Base-by-base conservation (phyloP, 2,797 vertebrate genomes). In the Megaceryle alcyon region DNA sequence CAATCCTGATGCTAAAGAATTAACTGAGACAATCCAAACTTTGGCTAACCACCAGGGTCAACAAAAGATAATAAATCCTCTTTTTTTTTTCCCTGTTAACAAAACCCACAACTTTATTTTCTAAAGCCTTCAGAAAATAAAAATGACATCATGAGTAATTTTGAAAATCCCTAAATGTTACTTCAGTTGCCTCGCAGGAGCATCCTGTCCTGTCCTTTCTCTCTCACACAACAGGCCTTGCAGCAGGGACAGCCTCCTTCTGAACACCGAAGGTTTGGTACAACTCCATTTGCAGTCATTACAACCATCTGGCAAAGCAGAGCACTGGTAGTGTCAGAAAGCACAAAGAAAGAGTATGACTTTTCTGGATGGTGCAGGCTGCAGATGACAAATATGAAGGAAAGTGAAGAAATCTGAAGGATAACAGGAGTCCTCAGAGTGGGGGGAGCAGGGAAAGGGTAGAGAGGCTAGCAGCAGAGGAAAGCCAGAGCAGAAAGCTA, bases 41-140 rank as follows among this genome's bases (percentile, higher is more conserved):
- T 72, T 51, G 86, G 51, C 82, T 82, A 72, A 82, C n/a, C 48
- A 70, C 59, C 56, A 57, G 51, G 71, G 60, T 96, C 88, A 92
- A 82, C 88, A 94, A 88, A 82, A 64, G 88, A 65, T 88, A 94
- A 90, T 61, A 94, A 92, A 91, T 69, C 21, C 63, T 76, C 41
- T 63, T 87, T 69, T 88, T 22, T 46, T 49, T 87, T 71, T 88
- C 94, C 70, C 85, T 83, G 78, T 73, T 89, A 92, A 73, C 8
- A 86, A 92, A 94, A 3, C 46, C 57, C 79, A 71, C 29, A 76
- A 39, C 20, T 76, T 91, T 53, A 43, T 96, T 96, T 91, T 94
- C 70, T 91, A 81, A 88, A 79, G n/a, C 16, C 56, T 91, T 86
- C 23, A 70, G 83, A 94, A 96, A 76, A 43, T 57, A 82, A 81